Evolutionary conservation across 2,888 invertebrate genomes (phyloP).

Genomic region (Tipula unca): DNA sequence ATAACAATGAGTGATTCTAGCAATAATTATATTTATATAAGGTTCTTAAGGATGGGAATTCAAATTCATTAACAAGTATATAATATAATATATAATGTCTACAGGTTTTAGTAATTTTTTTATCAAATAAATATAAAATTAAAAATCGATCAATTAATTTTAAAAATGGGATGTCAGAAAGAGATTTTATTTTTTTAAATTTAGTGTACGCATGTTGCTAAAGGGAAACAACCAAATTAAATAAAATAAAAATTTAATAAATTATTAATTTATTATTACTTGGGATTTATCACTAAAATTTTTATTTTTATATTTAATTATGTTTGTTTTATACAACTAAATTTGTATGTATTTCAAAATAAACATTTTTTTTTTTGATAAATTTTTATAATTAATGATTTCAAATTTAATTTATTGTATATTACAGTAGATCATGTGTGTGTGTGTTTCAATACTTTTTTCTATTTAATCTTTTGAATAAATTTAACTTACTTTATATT

Average conservation of each 20-base stretch:
- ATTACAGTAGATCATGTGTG: conserved; percentile 8
- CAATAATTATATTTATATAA: conserved; percentile 1
- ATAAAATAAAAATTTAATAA: too few species aligned
- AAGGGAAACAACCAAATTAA: neutral
- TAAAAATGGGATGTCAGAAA: neutral
- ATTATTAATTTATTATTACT: neutral
- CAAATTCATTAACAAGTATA: conserved; percentile 8
- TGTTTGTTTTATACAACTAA: neutral
- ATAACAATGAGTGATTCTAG: conserved; percentile 17
- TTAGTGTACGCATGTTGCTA: neutral
- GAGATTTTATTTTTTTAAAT: neutral
- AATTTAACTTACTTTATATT: neutral
- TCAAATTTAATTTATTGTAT: conserved; percentile 9
- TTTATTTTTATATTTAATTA: neutral
- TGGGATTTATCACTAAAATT: neutral
- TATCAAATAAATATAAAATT: too few species aligned
- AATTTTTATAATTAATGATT: neutral
- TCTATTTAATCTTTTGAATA: neutral
- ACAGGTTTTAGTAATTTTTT: neutral
- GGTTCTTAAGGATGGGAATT: neutral
- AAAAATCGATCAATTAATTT: neutral
- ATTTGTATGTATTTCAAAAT: neutral
- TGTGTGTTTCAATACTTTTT: neutral
- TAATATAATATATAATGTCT: neutral
- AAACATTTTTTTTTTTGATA: neutral